Conservation (phyloP, 1,140 invertebrate species). For the Eumaeus atala region DNA sequence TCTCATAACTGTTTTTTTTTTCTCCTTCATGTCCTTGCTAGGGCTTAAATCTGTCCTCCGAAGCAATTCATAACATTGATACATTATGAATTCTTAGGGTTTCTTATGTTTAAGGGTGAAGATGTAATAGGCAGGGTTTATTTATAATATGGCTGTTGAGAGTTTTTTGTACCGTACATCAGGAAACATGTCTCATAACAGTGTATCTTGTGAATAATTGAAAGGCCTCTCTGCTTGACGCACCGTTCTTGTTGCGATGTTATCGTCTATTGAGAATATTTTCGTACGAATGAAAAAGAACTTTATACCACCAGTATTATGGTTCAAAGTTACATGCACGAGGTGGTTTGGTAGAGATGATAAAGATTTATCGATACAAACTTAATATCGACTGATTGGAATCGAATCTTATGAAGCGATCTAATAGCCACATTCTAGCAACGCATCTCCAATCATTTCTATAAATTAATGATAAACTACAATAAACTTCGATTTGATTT, state of each 20-base stretch:
- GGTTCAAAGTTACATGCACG: background rate
- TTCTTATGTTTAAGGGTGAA: too few relatives aligned
- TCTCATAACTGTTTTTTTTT: too few relatives aligned
- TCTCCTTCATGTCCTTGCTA: too few relatives aligned
- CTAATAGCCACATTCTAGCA: background rate
- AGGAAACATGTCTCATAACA: conserved; percentile 26
- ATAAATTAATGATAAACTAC: background rate
- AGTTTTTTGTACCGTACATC: conserved; percentile 25
- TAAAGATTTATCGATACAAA: background rate
- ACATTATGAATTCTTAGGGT: too few relatives aligned
- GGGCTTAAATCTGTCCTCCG: too few relatives aligned
- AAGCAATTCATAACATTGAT: too few relatives aligned
- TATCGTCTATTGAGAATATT: conserved; percentile 23
- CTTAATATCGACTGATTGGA: background rate
- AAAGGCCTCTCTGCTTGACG: conserved; percentile 36
- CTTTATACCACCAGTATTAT: background rate
- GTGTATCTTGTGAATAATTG: conserved; percentile 48
- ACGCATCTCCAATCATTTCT: background rate
- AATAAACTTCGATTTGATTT: too few relatives aligned
- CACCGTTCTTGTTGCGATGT: conserved; percentile 31
- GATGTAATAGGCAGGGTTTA: too few relatives aligned
- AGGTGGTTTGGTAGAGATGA: background rate
- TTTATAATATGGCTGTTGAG: too few relatives aligned
- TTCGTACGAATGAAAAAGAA: background rate
- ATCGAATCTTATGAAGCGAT: background rate